These are phyloP conservation scores for Pseudochaenichthys georgianus DNA, from an alignment of 2,797 vertebrate species.

Conservation along the genomic window DNA sequence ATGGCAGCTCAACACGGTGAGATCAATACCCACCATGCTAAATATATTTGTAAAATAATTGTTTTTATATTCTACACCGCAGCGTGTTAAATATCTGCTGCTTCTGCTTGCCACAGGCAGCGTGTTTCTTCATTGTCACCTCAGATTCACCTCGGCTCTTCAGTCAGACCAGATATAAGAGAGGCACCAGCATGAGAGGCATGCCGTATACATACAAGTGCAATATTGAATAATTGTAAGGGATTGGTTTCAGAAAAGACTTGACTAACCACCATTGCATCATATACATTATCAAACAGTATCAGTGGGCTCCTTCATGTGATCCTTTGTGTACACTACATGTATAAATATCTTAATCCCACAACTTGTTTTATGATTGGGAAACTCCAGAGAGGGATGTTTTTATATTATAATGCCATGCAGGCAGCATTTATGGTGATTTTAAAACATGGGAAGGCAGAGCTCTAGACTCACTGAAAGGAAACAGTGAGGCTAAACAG, in stretches of 20 bases:
- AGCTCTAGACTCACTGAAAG: background rate
- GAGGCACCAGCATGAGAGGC: background rate
- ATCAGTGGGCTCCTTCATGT: background rate
- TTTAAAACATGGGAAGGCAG: background rate
- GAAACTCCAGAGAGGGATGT: background rate
- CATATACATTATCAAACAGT: background rate
- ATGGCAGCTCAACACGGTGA: slow-evolving; percentile 38
- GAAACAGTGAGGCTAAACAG: slow-evolving; percentile 4
- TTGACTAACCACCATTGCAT: background rate
- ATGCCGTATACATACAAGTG: background rate
- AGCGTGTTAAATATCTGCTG: slow-evolving; percentile 17
- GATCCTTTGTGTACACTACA: background rate
- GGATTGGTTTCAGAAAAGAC: background rate
- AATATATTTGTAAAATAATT: slow-evolving; percentile 54
- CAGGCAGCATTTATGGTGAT: too few species aligned
- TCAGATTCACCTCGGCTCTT: slow-evolving; percentile 47
- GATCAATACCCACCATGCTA: slow-evolving; percentile 33
- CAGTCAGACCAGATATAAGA: slow-evolving; percentile 31
- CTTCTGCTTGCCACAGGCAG: slow-evolving; percentile 26
- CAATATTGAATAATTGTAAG: background rate
- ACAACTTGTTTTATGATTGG: background rate
- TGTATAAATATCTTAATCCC: background rate
- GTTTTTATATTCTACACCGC: slow-evolving; percentile 30
- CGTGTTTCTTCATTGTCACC: slow-evolving; percentile 39
- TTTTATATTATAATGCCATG: too few species aligned